Evolutionary conservation across 2,888 invertebrate species (phyloP), one percentile per base, ranked within the genome.

Genomic region (Phalangium opilio): DNA sequence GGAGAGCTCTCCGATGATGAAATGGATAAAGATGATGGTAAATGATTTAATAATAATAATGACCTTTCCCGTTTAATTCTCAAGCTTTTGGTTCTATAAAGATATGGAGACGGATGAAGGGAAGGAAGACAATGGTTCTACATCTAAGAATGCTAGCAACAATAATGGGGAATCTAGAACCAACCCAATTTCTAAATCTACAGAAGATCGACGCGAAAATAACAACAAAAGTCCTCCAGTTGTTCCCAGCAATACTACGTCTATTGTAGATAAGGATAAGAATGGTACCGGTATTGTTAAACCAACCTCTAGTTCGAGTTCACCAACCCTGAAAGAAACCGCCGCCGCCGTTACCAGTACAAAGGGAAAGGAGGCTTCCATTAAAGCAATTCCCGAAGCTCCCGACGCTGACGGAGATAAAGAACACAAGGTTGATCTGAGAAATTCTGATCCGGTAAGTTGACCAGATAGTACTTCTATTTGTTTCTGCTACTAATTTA

Each of bases 1-100:
- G 89, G 86, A 62, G 90, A 89, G 57, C 73, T 91, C 11, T 89
- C 87, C 56, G 95, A 96, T 62, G 91, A 93, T 63, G 93, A 95
- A 68, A 55, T 59, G 12, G 72, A 81, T 34, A 74, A 74, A 46
- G 69, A 70, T 44, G 67, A 65, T 33, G 62, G 60, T 50, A 39
- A 27, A 7, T 27, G 27, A 7, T 7, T 27, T 7, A 27, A 27
- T 8, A 7, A 8, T 27, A 7, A 7, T 27, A 27, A 7, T 27
- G 5, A 27, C 4, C 27, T 27, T 27, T 27, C 27, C 27, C 27
- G 4, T 27, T 27, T 27, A n/a, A n/a, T n/a, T n/a, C n/a, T 8
- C 27, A 27, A 27, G 27, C n/a, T n/a, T n/a, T n/a, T n/a, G n/a
- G n/a, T n/a, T n/a, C n/a, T n/a, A 34, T 46, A 15, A n/a, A 51